Evolutionary conservation across 35 echinoderm and acorn worm species (phyloP).

Genomic region (Patiria miniata): DNA sequence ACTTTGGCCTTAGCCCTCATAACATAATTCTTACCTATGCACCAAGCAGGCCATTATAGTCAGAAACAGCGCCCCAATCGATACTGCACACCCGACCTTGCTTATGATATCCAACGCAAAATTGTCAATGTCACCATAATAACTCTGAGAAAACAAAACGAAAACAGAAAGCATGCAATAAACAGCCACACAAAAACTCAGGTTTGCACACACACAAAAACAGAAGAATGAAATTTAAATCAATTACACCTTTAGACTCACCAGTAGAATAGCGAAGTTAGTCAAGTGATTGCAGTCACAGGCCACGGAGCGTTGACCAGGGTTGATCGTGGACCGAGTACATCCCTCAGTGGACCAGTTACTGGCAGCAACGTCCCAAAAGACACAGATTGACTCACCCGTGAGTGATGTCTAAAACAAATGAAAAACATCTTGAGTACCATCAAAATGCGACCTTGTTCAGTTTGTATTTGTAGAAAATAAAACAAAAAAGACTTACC

Average conservation of each 20-base stretch:
- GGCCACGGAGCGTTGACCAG: neutral
- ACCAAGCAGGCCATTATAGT: neutral
- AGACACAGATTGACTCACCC: constrained; percentile 17
- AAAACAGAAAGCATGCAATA: neutral
- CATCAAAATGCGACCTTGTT: too few relatives aligned
- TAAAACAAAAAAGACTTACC: too few relatives aligned
- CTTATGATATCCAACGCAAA: neutral
- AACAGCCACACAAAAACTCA: neutral
- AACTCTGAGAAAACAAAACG: neutral
- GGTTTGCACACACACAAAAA: neutral
- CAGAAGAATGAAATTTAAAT: neutral
- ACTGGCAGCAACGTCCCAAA: constrained; percentile 27
- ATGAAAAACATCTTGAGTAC: neutral
- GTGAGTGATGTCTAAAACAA: neutral
- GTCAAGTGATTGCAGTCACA: constrained; percentile 43
- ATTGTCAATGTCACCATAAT: neutral
- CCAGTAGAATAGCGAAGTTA: constrained; percentile 34
- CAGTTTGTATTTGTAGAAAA: too few relatives aligned
- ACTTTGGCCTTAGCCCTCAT: neutral
- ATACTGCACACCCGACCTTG: neutral
- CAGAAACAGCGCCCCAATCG: neutral
- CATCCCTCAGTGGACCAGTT: constrained; percentile 36
- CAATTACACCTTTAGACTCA: neutral
- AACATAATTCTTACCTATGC: neutral
- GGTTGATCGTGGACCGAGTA: neutral